phyloP scores from a whole-genome alignment of 1,140 invertebrate species.

The Bombus pyrosoma region DNA sequence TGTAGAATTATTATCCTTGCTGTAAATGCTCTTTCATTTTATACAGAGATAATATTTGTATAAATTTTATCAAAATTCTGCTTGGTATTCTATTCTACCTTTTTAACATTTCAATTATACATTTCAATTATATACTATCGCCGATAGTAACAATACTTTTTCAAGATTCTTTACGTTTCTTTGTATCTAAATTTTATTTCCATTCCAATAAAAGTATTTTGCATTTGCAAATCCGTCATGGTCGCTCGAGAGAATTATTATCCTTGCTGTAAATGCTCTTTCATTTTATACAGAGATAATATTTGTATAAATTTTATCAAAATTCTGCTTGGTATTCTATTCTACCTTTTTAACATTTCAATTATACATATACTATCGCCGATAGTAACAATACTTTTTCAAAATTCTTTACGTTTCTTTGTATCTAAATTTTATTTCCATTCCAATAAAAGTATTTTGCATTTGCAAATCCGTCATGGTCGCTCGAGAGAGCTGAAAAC shows the following conservation, averaged over 20 bases:
- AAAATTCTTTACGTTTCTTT: neutral
- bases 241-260: conserved; percentile 18
- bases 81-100: neutral
- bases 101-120: neutral
- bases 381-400: too few species aligned
- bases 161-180: neutral
- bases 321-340: neutral
- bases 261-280: too few species aligned
- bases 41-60: too few species aligned
- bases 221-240: neutral
- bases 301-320: too few species aligned
- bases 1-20: neutral
- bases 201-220: neutral
- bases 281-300: too few species aligned
- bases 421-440: neutral
- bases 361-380: neutral
- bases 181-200: neutral
- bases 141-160: too few species aligned
- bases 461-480: neutral
- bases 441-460: neutral
- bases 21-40: too few species aligned
- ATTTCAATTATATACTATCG: too few species aligned
- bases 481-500: conserved; percentile 22
- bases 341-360: neutral
- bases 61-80: too few species aligned